These are phyloP conservation scores for Pelodytes ibericus DNA, from an alignment of 2,797 vertebrate species.

Conservation along the genomic window DNA sequence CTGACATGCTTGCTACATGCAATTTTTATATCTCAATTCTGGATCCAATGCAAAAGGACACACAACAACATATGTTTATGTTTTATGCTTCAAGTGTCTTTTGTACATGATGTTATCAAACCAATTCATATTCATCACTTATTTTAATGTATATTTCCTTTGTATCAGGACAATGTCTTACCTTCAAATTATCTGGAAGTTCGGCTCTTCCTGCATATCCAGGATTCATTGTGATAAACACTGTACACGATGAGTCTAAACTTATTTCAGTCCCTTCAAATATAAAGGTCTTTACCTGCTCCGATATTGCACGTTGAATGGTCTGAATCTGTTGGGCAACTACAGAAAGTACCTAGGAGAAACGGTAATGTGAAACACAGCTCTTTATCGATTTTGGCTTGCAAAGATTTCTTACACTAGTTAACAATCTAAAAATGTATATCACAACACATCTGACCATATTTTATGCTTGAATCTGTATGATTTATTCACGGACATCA, in stretches of 20 bases:
- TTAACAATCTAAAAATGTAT: no score
- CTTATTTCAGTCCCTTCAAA: conserved; percentile 43
- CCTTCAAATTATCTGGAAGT: conserved; percentile 61
- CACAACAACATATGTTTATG: no score
- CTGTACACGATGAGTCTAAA: conserved; percentile 34
- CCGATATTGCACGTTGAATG: conserved; percentile 38
- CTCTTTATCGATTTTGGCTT: no score
- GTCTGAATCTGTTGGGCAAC: conserved; percentile 52
- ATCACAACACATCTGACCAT: no score
- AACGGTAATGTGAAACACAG: no score
- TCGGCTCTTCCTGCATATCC: conserved; percentile 58
- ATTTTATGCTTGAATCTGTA: no score
- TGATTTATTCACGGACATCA: no score
- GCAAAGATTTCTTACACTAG: no score
- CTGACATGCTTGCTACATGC: no score
- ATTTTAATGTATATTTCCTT: neutral
- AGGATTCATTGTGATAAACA: conserved; percentile 57
- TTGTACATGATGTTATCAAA: neutral
- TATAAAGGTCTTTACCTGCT: conserved; percentile 53
- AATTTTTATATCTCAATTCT: no score
- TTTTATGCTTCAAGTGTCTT: neutral
- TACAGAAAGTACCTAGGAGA: conserved; percentile 32
- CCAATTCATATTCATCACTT: neutral
- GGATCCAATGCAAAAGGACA: no score
- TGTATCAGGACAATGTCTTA: conserved; percentile 17